A percentile compares a stretch with the other conserved stretches of the same genome.
Conservation (phyloP, 2,113 vertebrate species). For the Carassius auratus region DNA sequence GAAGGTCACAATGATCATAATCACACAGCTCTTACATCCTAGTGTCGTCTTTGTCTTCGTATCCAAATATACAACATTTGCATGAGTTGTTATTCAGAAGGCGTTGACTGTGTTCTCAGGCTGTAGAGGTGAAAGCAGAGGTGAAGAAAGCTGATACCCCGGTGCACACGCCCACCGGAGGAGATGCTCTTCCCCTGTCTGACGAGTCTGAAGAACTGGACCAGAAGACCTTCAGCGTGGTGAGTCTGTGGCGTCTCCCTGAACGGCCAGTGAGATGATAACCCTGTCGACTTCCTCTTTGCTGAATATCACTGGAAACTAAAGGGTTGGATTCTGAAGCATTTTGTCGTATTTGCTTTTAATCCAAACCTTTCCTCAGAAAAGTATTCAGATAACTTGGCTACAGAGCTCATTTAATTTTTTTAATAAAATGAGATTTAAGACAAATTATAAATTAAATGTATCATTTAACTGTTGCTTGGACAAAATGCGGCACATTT, state of each 20-base stretch:
- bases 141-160: constrained; percentile 84
- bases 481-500: too few relatives aligned
- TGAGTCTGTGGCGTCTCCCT: constrained; percentile 66
- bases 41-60: neutral
- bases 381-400: neutral
- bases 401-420: too few relatives aligned
- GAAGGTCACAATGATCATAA: constrained; percentile 63
- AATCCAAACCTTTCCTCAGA: neutral
- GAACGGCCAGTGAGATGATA: neutral
- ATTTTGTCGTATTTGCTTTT: neutral
- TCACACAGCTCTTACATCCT: too few relatives aligned
- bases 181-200: constrained; percentile 83
- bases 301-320: too few relatives aligned
- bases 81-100: neutral
- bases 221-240: constrained; percentile 98
- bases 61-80: neutral
- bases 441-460: too few relatives aligned
- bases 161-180: constrained; percentile 85
- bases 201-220: constrained; percentile 97
- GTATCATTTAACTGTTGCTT: too few relatives aligned
- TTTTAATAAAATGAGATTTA: too few relatives aligned
- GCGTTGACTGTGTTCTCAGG: constrained; percentile 55
- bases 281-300: neutral
- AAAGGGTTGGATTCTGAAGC: neutral
- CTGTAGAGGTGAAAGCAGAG: constrained; percentile 84